Percentiles rank a stretch among this genome's conserved stretches.
These are phyloP conservation scores for Apamea anceps DNA, from an alignment of 2,888 invertebrate genomes.

Conservation along the genomic window DNA sequence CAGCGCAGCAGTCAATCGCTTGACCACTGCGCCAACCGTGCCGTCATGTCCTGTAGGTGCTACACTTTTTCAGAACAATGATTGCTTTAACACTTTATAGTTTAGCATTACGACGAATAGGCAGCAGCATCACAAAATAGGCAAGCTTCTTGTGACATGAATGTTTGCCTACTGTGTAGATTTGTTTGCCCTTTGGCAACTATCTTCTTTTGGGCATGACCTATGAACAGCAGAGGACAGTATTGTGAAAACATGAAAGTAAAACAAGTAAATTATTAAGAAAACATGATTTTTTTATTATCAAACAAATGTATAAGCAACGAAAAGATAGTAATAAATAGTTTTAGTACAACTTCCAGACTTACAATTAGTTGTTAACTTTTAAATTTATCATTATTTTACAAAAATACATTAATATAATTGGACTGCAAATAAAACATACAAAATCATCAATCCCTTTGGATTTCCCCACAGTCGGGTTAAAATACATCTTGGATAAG, in stretches of 20 bases:
- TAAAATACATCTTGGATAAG: no score
- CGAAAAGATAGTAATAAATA: conserved; percentile 16
- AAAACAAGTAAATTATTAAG: background rate
- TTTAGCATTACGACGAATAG: background rate
- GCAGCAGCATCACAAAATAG: no score
- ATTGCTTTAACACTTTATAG: no score
- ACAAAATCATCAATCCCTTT: background rate
- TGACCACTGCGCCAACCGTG: no score
- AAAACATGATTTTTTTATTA: conserved; percentile 43
- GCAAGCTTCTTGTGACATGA: background rate
- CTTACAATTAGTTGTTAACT: background rate
- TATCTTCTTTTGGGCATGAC: background rate
- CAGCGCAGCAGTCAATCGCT: no score
- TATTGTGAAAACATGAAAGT: background rate
- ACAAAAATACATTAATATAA: background rate
- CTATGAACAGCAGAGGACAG: background rate
- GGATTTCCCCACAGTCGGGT: no score
- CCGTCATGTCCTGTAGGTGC: no score
- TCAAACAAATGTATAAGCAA: conserved; percentile 43
- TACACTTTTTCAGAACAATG: background rate
- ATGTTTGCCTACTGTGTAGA: background rate
- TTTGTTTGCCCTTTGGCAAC: background rate
- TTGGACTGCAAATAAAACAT: background rate
- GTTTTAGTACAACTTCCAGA: conserved; percentile 5
- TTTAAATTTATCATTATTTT: background rate